Conservation (phyloP, 2,113 vertebrate genomes). For the Cyrtonyx montezumae region DNA sequence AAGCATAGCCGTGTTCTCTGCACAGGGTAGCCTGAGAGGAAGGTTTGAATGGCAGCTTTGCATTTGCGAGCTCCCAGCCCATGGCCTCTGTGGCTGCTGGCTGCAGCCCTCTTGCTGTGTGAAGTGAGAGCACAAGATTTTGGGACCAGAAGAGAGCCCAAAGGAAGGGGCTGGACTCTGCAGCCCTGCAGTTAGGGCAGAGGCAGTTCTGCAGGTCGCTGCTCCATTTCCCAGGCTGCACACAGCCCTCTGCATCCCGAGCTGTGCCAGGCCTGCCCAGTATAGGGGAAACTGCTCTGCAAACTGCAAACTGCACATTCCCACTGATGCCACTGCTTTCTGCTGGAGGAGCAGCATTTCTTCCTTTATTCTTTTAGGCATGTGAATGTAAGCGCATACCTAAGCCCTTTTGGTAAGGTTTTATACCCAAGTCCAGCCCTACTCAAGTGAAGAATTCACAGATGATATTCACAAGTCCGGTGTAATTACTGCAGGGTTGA, state of each 20-base stretch:
- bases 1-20: not conserved
- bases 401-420: not conserved
- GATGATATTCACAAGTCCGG: conserved; percentile 67
- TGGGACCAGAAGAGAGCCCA: not conserved
- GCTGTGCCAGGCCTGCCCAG: not conserved
- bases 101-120: fast-evolving
- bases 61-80: fast-evolving
- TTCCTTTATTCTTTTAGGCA: not conserved
- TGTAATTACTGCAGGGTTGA: conserved; percentile 65
- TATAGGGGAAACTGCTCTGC: not conserved
- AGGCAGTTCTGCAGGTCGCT: not conserved
- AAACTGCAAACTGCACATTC: not conserved
- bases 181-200: not conserved
- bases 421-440: conserved; percentile 28
- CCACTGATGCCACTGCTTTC: not conserved
- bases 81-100: fast-evolving
- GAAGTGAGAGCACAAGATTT: not conserved
- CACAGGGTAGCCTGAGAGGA: not conserved
- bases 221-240: not conserved
- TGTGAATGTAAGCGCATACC: conserved; percentile 17
- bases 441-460: conserved; percentile 63
- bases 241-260: not conserved
- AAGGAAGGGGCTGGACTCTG: not conserved
- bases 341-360: not conserved
- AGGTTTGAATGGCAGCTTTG: not conserved